A percentile compares a stretch with the other conserved stretches of the same genome.
Conservation (phyloP, 1,140 invertebrate species). For the Pseudomyrmex pallidus region DNA sequence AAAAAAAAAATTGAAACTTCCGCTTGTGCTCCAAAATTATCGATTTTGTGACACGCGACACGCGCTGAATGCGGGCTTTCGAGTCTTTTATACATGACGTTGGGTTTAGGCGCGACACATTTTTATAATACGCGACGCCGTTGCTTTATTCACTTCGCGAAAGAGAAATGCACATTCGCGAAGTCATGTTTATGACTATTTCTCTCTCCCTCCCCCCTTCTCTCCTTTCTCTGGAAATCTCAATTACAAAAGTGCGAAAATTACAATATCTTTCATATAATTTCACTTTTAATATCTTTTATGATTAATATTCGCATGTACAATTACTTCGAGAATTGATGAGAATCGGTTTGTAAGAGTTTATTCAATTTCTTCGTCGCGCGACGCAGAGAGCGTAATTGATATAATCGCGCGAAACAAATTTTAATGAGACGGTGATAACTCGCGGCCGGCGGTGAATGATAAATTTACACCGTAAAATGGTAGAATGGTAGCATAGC, state of each 20-base stretch:
- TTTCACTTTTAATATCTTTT: no score
- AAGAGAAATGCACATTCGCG: background rate
- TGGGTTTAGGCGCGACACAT: background rate
- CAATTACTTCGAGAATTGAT: background rate
- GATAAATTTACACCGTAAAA: conserved; percentile 38
- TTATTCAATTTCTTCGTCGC: background rate
- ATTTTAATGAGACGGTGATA: conserved; percentile 55
- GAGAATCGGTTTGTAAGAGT: background rate
- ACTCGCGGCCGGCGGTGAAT: conserved; percentile 26
- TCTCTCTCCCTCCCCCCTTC: no score
- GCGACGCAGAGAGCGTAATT: conserved; percentile 3
- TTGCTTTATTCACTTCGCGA: background rate
- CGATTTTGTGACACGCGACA: conserved; percentile 40
- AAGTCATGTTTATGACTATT: background rate
- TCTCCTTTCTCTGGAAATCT: background rate
- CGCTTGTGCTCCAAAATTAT: conserved; percentile 29
- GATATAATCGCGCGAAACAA: conserved; percentile 15
- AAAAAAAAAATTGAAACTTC: no score
- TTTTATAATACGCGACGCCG: background rate
- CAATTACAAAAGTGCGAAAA: conserved; percentile 20
- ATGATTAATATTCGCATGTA: background rate
- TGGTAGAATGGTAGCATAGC: conserved; percentile 12
- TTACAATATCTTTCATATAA: no score
- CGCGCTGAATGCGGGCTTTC: conserved; percentile 2
- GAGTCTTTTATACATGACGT: background rate